Conservation (phyloP, 1,140 invertebrate genomes). For the Microplitis mediator region DNA sequence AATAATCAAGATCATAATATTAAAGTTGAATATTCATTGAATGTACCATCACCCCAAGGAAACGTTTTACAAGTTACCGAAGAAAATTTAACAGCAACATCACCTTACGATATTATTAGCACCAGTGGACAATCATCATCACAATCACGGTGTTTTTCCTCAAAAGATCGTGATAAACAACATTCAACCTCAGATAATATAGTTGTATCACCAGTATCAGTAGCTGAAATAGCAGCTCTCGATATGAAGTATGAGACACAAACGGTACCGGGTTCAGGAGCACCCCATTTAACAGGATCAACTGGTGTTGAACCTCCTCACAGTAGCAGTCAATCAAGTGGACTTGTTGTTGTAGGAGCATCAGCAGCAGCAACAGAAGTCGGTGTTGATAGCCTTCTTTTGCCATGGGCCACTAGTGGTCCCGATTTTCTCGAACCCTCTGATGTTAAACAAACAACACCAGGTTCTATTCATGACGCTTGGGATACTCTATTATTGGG, state of each 20-base stretch:
- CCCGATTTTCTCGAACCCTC: constrained; percentile 57
- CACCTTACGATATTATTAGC: constrained; percentile 47
- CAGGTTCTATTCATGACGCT: constrained; percentile 54
- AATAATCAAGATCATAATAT: constrained; percentile 28
- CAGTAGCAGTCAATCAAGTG: constrained; percentile 49
- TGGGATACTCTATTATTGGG: constrained; percentile 61
- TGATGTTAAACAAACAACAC: constrained; percentile 55
- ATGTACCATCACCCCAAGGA: constrained; percentile 31
- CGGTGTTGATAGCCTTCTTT: constrained; percentile 64
- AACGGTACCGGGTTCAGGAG: constrained; percentile 45
- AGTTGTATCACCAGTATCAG: constrained; percentile 34
- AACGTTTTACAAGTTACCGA: constrained; percentile 40
- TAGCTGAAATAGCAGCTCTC: constrained; percentile 31
- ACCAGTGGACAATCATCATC: constrained; percentile 19
- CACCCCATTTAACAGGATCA: constrained; percentile 46
- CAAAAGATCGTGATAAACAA: constrained; percentile 21
- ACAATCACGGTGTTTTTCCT: not conserved
- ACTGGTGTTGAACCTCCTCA: constrained; percentile 56
- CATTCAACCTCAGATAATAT: constrained; percentile 1
- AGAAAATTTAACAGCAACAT: constrained; percentile 40
- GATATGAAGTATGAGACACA: constrained; percentile 61
- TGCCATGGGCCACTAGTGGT: constrained; percentile 65
- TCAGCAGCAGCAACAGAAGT: constrained; percentile 53
- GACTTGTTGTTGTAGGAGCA: constrained; percentile 51
- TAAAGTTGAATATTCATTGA: constrained; percentile 43